A percentile compares a stretch with the other conserved stretches of the same genome.
phyloP scores from a whole-genome alignment of 2,797 vertebrate genomes.

The Silurus lanzhouensis region DNA sequence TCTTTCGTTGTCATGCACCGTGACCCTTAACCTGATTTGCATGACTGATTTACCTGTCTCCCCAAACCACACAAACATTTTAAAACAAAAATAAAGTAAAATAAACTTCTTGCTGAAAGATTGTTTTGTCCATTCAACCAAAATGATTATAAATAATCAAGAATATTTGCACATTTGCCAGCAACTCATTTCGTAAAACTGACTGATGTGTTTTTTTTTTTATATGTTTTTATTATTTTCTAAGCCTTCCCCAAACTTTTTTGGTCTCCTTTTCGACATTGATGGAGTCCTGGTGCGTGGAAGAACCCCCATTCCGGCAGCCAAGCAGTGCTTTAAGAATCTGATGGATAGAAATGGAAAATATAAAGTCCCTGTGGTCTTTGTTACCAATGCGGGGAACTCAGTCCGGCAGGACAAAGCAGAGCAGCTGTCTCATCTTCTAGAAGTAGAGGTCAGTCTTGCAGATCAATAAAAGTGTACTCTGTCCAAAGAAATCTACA shows the following conservation, averaged over 20 bases:
- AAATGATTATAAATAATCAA: not conserved
- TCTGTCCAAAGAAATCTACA: not conserved
- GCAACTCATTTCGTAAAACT: not conserved
- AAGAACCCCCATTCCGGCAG: conserved; percentile 83
- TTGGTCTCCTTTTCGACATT: conserved; percentile 93
- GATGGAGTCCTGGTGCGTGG: conserved; percentile 93
- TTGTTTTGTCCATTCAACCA: not conserved
- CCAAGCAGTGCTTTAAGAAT: conserved; percentile 83
- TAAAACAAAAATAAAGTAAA: not conserved
- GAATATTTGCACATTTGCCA: not conserved
- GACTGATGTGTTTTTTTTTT: not conserved
- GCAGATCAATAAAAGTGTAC: not conserved
- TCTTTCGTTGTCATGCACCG: not conserved
- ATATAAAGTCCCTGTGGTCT: conserved; percentile 88
- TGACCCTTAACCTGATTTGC: not conserved
- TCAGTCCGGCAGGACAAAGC: conserved; percentile 85
- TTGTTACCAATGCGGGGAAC: conserved; percentile 95
- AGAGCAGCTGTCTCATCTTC: conserved; percentile 80
- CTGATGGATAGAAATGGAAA: conserved; percentile 78
- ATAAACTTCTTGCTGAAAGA: not conserved
- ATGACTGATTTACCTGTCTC: not conserved
- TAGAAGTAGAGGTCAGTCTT: conserved; percentile 84
- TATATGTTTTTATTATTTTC: not conserved
- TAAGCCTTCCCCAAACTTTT: conserved; percentile 60
- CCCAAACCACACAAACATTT: not conserved